phyloP scores from a whole-genome alignment of 2,113 vertebrate genomes.

The Sinocyclocheilus maitianheensis region DNA sequence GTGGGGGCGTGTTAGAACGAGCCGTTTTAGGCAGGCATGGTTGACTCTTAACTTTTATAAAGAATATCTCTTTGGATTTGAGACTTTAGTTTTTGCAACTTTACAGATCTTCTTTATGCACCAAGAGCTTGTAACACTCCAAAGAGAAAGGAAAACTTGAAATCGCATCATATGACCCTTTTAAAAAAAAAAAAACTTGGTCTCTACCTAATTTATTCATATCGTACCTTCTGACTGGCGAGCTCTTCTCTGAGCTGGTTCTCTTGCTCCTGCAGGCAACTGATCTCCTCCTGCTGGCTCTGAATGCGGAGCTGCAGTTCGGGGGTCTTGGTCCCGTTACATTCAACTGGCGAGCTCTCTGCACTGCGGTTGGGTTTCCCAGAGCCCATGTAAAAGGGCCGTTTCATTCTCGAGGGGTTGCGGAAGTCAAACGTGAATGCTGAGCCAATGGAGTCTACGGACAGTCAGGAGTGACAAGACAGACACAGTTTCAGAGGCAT shows the following conservation, averaged over 20 bases:
- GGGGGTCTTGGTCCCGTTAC: constrained; percentile 68
- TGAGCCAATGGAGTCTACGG: constrained; percentile 76
- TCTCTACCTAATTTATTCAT: background rate
- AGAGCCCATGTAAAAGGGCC: constrained; percentile 74
- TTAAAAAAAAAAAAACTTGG: background rate
- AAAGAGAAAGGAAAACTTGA: no score
- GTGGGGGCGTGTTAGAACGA: no score
- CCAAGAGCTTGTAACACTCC: no score
- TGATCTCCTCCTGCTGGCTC: constrained; percentile 86
- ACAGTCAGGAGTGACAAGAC: background rate
- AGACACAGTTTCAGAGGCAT: background rate
- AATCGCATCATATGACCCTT: no score
- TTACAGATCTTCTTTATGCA: no score
- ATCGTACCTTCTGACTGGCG: constrained; percentile 74
- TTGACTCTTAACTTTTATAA: no score
- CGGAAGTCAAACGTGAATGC: constrained; percentile 89
- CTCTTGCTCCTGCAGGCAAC: constrained; percentile 82
- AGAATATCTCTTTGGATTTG: no score
- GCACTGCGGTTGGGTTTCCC: constrained; percentile 73
- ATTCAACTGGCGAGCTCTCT: constrained; percentile 74
- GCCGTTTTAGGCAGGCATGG: no score
- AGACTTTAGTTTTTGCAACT: no score
- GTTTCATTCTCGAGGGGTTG: constrained; percentile 76
- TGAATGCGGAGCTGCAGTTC: constrained; percentile 83
- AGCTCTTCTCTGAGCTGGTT: constrained; percentile 79